Base-by-base conservation (phyloP, 2,888 invertebrate species). In the Netelia inedita region DNA sequence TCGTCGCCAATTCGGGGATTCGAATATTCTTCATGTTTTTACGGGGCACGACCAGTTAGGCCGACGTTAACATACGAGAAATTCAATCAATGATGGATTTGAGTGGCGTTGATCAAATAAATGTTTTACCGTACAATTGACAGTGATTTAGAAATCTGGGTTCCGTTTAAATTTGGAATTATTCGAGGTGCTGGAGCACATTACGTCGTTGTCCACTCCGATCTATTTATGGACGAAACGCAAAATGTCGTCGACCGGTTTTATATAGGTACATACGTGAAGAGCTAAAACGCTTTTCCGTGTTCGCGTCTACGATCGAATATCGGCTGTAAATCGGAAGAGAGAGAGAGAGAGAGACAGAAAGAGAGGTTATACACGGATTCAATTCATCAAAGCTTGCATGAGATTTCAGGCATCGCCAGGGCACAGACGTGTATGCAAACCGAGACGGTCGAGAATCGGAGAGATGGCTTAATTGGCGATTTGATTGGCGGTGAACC, bases 381-480 rank as follows among this genome's bases (percentile, higher is more conserved):
- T 80, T 72, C 72, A 83, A 73, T 84, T 72, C 76, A 78, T 78
- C 66, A 69, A 35, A 78, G 73, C 61, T 78, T 71, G 61, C 73
- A 81, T 69, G 53, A 50, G 71, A 76, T 61, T 46, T 23, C 43
- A 72, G 61, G 59, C 73, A 76, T 74, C 41, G 43, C 23, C 16
- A 50, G 35, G 35, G 6, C 3, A 35, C 35, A 35, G 5, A 8
- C 35, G 35, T 35, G 35, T 35, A 35, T 35, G 35, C 16, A 28
- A 35, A 57, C 71, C 9, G 19, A 41, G 63, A 72, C 14, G 16
- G 23, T 23, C 65, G 28, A 43, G 59, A 73, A 61, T 81, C 76
- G 55, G 74, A 76, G 80, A 80, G 61, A 72, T 80, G 80, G 73
- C 81, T 84, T 84, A 84, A 81, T 84, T 80, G 84, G 55, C 80